A percentile compares a stretch with the other conserved stretches of the same genome.
phyloP scores from a whole-genome alignment of 1,140 invertebrate genomes.

The Hermetia illucens region DNA sequence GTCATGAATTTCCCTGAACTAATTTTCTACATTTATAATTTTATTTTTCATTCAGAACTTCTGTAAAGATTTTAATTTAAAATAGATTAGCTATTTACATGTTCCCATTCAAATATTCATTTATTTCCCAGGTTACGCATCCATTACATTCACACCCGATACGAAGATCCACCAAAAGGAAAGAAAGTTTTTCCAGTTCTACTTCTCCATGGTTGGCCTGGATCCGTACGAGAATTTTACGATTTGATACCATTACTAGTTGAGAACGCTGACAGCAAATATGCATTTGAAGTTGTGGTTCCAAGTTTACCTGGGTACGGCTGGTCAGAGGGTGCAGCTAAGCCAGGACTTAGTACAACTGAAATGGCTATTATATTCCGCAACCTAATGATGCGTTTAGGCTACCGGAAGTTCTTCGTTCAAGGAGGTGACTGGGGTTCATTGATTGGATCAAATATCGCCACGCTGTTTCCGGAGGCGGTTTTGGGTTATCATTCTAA shows the following conservation, averaged over 20 bases:
- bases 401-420: slow-evolving; percentile 57
- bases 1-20: too few species aligned
- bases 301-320: slow-evolving; percentile 77
- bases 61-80: too few species aligned
- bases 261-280: slow-evolving; percentile 37
- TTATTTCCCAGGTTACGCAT: slow-evolving; percentile 54
- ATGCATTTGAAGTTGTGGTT: slow-evolving; percentile 64
- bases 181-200: slow-evolving; percentile 43
- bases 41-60: too few species aligned
- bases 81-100: too few species aligned
- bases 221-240: slow-evolving; percentile 74
- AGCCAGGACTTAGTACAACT: slow-evolving; percentile 43
- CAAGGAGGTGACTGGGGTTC: slow-evolving; percentile 78
- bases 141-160: slow-evolving; percentile 52
- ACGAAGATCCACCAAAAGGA: slow-evolving; percentile 28
- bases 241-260: slow-evolving; percentile 58
- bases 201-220: slow-evolving; percentile 81
- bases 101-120: too few species aligned
- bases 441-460: slow-evolving; percentile 42
- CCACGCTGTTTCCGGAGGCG: slow-evolving; percentile 53
- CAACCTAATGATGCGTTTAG: slow-evolving; percentile 69
- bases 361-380: slow-evolving; percentile 60
- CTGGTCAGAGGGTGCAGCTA: slow-evolving; percentile 51
- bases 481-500: slow-evolving; percentile 47
- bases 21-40: too few species aligned